These are phyloP conservation scores for Craseonycteris thonglongyai DNA, from an alignment of 2,113 vertebrate genomes.

Conservation along the genomic window DNA sequence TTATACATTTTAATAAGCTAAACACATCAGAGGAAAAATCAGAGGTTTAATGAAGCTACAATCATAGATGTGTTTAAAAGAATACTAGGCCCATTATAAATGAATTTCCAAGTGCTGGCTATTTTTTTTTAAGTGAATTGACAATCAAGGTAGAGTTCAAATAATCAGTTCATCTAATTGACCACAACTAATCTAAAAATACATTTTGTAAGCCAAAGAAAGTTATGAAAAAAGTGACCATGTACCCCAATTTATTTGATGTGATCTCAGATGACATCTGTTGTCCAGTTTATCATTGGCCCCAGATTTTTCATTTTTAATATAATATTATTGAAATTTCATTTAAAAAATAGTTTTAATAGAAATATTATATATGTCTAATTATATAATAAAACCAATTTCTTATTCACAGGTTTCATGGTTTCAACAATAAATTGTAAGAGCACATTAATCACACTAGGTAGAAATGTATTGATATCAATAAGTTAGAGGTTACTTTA, in stretches of 20 bases:
- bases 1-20: background rate
- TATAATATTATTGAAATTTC: background rate
- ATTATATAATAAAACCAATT: background rate
- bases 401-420: background rate
- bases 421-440: background rate
- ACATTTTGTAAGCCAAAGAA: background rate
- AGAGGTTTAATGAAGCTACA: background rate
- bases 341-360: background rate
- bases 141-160: background rate
- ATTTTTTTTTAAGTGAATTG: background rate
- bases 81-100: background rate
- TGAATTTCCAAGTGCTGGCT: background rate
- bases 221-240: background rate
- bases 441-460: background rate
- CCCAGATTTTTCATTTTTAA: background rate
- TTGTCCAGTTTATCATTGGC: background rate
- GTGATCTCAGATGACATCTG: background rate
- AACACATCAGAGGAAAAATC: background rate
- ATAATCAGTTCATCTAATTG: background rate
- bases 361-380: background rate
- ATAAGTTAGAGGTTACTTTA: background rate
- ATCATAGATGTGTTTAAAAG: background rate
- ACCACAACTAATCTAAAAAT: background rate
- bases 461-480: constrained; percentile 9
- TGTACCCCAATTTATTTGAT: background rate